A percentile compares a stretch with the other conserved stretches of the same genome.
phyloP scores from a whole-genome alignment of 2,797 vertebrate genomes.

The Streptopelia turtur region DNA sequence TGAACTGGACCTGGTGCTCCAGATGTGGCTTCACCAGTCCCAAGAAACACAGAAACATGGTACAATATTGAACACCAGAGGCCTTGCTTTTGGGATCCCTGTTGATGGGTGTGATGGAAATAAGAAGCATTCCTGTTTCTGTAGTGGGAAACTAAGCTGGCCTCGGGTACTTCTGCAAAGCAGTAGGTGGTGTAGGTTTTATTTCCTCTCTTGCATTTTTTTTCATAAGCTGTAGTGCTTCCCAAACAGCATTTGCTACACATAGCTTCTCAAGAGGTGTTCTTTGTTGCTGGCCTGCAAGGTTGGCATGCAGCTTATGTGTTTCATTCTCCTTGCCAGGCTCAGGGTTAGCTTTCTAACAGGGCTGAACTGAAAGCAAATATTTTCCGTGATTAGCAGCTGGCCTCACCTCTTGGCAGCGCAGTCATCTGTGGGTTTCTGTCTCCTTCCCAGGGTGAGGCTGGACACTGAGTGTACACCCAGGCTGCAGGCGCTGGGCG shows the following conservation, averaged over 20 bases:
- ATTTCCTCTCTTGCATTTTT: not conserved
- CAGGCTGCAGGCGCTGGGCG: not conserved
- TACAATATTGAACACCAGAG: not conserved
- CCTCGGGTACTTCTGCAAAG: not conserved
- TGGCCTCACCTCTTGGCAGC: not conserved
- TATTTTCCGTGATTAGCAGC: not conserved
- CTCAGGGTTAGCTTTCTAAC: not conserved
- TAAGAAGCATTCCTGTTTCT: not conserved
- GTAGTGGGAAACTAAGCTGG: not conserved
- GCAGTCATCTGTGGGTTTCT: not conserved
- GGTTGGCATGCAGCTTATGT: rapidly evolving
- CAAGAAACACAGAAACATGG: not conserved
- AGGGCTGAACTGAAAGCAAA: not conserved
- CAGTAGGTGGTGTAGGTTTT: not conserved
- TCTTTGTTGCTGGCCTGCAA: not conserved
- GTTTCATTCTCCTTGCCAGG: not conserved
- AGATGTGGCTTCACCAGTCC: not conserved
- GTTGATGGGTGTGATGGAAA: not conserved
- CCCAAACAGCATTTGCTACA: not conserved
- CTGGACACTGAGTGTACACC: not conserved
- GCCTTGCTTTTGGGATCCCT: not conserved
- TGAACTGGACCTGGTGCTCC: not conserved
- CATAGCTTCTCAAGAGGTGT: not conserved
- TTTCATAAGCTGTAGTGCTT: not conserved
- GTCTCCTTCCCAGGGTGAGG: not conserved